Percentiles rank a stretch among this genome's conserved stretches.
Conservation (phyloP, 2,113 vertebrate genomes). For the Stigmatopora argus region DNA sequence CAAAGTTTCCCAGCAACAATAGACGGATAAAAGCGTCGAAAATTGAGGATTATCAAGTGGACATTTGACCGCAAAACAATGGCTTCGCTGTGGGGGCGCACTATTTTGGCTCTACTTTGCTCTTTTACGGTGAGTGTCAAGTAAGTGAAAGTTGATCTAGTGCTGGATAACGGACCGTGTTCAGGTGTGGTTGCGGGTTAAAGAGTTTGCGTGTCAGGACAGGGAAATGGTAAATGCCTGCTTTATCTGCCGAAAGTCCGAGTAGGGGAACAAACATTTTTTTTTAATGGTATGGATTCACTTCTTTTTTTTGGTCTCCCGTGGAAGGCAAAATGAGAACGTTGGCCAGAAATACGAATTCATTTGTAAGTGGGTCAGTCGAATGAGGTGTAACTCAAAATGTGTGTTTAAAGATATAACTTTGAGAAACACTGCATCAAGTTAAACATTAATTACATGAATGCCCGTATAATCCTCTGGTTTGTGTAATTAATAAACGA, state of each 20-base stretch:
- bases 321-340: not conserved
- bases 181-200: conserved; percentile 39
- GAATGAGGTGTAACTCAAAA: not conserved
- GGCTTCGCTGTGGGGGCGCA: conserved; percentile 25
- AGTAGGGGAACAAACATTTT: not conserved
- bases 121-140: conserved; percentile 42
- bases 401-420: no score
- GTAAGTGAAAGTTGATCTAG: not conserved
- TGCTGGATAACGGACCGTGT: not conserved
- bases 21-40: not conserved
- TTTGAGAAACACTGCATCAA: no score
- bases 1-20: conserved; percentile 43
- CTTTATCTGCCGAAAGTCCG: not conserved
- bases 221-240: no score
- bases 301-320: not conserved
- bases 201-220: not conserved
- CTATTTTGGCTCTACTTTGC: conserved; percentile 20
- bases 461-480: no score
- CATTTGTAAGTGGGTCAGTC: not conserved
- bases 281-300: not conserved
- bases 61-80: conserved; percentile 14
- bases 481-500: no score
- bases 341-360: not conserved
- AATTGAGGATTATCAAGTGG: not conserved
- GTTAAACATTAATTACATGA: no score